Evolutionary conservation across 2,113 vertebrate genomes (phyloP).

Genomic region (Rhinopithecus roxellana): DNA sequence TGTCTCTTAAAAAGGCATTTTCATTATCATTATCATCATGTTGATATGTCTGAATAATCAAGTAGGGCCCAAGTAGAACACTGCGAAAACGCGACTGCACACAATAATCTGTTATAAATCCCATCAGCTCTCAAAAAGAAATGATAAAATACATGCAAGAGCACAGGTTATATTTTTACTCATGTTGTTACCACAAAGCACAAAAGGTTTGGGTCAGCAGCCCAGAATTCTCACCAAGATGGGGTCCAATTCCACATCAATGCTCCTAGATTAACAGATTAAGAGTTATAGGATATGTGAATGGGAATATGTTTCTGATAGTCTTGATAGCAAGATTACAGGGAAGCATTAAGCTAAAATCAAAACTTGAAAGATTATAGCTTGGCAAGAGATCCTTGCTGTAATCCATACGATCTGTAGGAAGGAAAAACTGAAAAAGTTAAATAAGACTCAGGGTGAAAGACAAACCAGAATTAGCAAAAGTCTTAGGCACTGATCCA

Average conservation of each 20-base stretch:
- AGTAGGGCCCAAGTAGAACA: background rate
- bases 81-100: background rate
- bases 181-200: background rate
- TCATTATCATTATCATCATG: constrained; percentile 15
- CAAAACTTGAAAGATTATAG: constrained; percentile 52
- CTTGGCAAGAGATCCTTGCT: constrained; percentile 10
- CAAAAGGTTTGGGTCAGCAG: background rate
- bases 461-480: constrained; percentile 52
- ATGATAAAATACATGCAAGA: background rate
- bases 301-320: background rate
- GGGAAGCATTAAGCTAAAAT: constrained; percentile 51
- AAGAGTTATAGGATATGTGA: background rate
- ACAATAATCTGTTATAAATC: background rate
- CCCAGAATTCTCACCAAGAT: background rate
- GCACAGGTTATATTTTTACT: background rate
- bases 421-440: constrained; percentile 54
- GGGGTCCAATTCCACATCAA: background rate
- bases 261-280: background rate
- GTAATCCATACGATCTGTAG: background rate
- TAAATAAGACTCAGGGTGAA: constrained; percentile 16
- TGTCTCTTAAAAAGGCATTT: constrained; percentile 13
- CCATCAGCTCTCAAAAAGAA: background rate
- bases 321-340: constrained; percentile 55
- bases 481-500: constrained; percentile 19
- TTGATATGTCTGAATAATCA: constrained; percentile 56